Evolutionary conservation across 2,888 invertebrate genomes (phyloP).

Genomic region (Agrotis puta): DNA sequence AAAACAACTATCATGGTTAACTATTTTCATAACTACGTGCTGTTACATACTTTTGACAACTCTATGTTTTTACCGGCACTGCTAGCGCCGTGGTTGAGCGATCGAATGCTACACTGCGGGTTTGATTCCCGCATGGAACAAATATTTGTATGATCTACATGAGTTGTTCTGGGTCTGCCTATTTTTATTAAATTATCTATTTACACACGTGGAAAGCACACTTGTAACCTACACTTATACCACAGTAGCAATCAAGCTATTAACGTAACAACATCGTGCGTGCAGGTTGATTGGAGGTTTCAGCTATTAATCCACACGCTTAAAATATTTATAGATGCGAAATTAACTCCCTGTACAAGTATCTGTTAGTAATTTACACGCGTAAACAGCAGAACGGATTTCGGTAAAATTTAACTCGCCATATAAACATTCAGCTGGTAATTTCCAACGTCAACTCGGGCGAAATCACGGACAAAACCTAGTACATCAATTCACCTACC

Average conservation of each 20-base stretch:
- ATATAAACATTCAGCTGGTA: no score
- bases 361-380: neutral
- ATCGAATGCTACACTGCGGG: no score
- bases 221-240: neutral
- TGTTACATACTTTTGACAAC: no score
- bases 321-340: neutral
- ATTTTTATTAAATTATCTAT: constrained; percentile 1
- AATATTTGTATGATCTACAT: no score
- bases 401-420: neutral
- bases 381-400: neutral
- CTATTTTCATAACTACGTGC: no score
- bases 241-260: neutral
- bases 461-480: neutral
- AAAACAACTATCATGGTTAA: no score
- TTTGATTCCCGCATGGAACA: no score
- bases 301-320: neutral
- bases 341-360: neutral
- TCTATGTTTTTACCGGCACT: no score
- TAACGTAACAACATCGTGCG: no score
- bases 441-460: neutral
- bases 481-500: neutral
- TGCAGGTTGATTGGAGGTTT: neutral
- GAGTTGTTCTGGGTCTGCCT: no score
- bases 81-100: no score
- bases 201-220: constrained; percentile 6